Base-by-base conservation (phyloP, 2,113 vertebrate species). In the Garra rufa region DNA sequence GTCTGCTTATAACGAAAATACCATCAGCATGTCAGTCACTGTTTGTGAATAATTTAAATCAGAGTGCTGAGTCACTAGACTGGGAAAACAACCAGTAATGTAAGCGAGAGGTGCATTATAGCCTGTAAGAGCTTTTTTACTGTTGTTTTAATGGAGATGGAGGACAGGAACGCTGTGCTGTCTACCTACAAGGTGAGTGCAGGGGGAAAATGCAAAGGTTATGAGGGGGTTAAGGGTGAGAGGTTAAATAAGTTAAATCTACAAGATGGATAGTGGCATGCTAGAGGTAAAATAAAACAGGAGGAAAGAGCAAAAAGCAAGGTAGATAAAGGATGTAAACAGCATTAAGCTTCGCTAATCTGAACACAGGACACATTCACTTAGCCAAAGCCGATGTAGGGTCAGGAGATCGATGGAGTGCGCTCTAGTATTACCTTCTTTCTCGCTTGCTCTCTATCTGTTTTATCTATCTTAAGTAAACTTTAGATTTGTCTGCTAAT, bases 21-120 rank as follows among this genome's bases (percentile, higher is more conserved):
- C 86, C 85, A 90, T 93, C 92, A 92, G 81, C 70, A 76, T 80
- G 76, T 70, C 76, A 55, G 70, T 83, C 19, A 50, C 50, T 86
- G 87, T 83, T 88, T 83, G 76, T 94, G 88, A 94, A 92, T 94
- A 93, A 94, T 92, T 94, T 91, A 94, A 93, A 89, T 44, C 19
- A 6, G 9, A 83, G 76, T 89, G 92, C 92, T 94, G 92, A 94
- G 86, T 94, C 92, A 94, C 90, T 89, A 87, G 89, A 88, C 86
- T 61, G 88, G 90, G 92, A 88, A 82, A 88, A 83, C 79, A 88
- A 88, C 57, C 86, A 85, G 91, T 92, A 91, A 91, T 89, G 92
- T 92, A 88, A 93, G 89, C 87, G 87, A 78, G 90, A 91, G 83
- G 65, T n/a, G n/a, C 84, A 86, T 86, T 88, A 77, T 82, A 76